Conservation (phyloP, 2,797 vertebrate genomes). For the Clarias laeviceps region DNA sequence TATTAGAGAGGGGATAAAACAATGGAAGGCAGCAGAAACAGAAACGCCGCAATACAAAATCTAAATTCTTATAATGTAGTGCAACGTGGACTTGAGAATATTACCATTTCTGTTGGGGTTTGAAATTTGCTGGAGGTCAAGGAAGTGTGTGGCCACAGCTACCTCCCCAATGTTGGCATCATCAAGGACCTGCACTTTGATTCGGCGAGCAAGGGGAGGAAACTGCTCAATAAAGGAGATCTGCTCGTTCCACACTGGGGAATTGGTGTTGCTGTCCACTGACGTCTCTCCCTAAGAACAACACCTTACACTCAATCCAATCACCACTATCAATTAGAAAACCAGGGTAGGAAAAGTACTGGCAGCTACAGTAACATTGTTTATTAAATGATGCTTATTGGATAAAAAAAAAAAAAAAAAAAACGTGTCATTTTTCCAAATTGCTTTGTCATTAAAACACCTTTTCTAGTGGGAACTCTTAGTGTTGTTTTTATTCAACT, state of each 20-base stretch:
- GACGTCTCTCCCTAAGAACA: slow-evolving; percentile 86
- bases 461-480: not conserved
- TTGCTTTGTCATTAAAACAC: not conserved
- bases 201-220: slow-evolving; percentile 85
- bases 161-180: slow-evolving; percentile 83
- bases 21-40: not conserved
- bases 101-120: slow-evolving; percentile 86
- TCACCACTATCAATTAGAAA: not conserved
- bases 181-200: slow-evolving; percentile 87
- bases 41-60: not conserved
- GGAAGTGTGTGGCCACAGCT: slow-evolving; percentile 87
- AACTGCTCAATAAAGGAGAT: slow-evolving; percentile 94
- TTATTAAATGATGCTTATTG: not conserved
- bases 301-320: not conserved
- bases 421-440: not conserved
- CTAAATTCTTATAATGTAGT: not conserved
- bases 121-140: slow-evolving; percentile 89
- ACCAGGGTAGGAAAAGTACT: not conserved
- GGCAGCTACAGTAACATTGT: not conserved
- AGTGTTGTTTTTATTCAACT: not conserved
- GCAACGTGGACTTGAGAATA: not conserved
- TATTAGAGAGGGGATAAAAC: not conserved
- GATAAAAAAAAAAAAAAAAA: not conserved
- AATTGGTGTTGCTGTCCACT: slow-evolving; percentile 75
- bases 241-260: slow-evolving; percentile 89